Percentiles rank a stretch among this genome's conserved stretches.
These are phyloP conservation scores for Nasonia oneida DNA, from an alignment of 2,888 invertebrate species.

Conservation along the genomic window DNA sequence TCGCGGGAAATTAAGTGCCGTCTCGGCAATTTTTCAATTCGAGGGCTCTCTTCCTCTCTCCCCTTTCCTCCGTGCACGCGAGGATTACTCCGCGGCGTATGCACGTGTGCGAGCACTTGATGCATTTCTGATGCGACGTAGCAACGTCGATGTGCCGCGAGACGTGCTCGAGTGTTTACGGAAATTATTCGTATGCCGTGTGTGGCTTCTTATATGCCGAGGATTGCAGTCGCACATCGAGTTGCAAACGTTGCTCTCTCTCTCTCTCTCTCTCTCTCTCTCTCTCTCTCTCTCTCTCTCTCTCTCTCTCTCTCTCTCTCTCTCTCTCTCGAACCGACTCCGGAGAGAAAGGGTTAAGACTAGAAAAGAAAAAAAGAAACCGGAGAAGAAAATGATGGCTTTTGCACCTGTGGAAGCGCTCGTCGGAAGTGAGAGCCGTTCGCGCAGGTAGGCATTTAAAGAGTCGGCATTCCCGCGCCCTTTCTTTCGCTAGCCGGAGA, in stretches of 20 bases:
- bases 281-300: constrained; percentile 26
- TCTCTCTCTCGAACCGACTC: constrained; percentile 29
- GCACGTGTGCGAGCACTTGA: constrained; percentile 48
- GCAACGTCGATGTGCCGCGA: constrained; percentile 50
- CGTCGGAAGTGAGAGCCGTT: constrained; percentile 3
- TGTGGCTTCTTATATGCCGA: neutral
- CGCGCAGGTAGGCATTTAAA: constrained; percentile 17
- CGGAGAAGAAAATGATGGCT: neutral
- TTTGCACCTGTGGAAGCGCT: constrained; percentile 43
- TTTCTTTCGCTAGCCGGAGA: constrained; percentile 26
- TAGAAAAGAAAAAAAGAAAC: neutral
- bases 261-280: constrained; percentile 45
- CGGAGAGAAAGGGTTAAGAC: neutral
- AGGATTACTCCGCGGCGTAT: neutral
- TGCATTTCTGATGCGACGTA: constrained; percentile 61
- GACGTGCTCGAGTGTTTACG: constrained; percentile 44
- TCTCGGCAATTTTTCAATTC: constrained; percentile 60
- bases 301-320: no score
- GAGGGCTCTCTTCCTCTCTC: constrained; percentile 21
- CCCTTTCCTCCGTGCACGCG: neutral
- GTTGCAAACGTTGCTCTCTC: constrained; percentile 48
- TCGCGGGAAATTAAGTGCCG: constrained; percentile 55
- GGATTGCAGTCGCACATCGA: constrained; percentile 33
- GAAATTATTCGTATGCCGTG: constrained; percentile 28
- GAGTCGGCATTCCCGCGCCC: neutral